These are phyloP conservation scores for Coranthus polyacanthus DNA, from an alignment of 2,797 vertebrate species.

Conservation along the genomic window DNA sequence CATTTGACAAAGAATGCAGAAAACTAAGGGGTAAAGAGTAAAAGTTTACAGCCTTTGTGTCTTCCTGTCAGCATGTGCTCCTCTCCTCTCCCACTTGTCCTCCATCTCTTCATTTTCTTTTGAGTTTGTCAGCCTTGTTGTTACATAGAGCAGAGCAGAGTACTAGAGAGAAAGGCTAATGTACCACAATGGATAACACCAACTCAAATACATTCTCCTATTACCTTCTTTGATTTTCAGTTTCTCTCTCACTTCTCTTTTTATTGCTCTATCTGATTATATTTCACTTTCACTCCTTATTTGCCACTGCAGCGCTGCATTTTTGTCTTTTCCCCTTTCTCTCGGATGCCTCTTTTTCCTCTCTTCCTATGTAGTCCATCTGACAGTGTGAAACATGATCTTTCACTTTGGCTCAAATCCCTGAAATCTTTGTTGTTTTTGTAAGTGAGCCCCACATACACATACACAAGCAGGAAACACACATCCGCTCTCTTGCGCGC, in stretches of 20 bases:
- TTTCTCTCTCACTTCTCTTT: slow-evolving; percentile 14
- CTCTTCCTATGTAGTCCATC: slow-evolving; percentile 41
- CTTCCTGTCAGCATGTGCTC: slow-evolving; percentile 19
- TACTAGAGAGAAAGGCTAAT: slow-evolving; percentile 49
- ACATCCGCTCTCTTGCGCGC: slow-evolving; percentile 2
- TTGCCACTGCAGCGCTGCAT: slow-evolving; percentile 4
- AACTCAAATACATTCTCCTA: slow-evolving; percentile 4
- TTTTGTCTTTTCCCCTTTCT: slow-evolving; percentile 16
- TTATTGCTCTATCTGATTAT: slow-evolving; percentile 25
- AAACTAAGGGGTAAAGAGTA: slow-evolving; percentile 13
- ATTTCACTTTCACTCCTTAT: slow-evolving; percentile 13
- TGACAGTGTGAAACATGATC: slow-evolving; percentile 75
- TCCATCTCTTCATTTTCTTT: slow-evolving; percentile 25
- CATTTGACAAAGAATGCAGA: slow-evolving; percentile 21
- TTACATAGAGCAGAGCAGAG: slow-evolving; percentile 4
- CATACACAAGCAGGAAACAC: slow-evolving; percentile 3
- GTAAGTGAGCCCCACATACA: slow-evolving; percentile 16
- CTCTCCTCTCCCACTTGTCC: slow-evolving; percentile 19
- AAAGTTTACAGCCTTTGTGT: slow-evolving; percentile 25
- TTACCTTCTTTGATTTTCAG: slow-evolving; percentile 6
- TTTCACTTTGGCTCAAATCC: slow-evolving; percentile 61
- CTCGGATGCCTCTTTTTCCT: slow-evolving; percentile 14
- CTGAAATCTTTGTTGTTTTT: slow-evolving; percentile 60
- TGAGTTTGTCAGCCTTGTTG: slow-evolving; percentile 28
- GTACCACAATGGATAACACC: slow-evolving; percentile 35